These are phyloP conservation scores for Henricia sp. DNA, from an alignment of 53 echinoderm and acorn worm genomes.

Conservation along the genomic window DNA sequence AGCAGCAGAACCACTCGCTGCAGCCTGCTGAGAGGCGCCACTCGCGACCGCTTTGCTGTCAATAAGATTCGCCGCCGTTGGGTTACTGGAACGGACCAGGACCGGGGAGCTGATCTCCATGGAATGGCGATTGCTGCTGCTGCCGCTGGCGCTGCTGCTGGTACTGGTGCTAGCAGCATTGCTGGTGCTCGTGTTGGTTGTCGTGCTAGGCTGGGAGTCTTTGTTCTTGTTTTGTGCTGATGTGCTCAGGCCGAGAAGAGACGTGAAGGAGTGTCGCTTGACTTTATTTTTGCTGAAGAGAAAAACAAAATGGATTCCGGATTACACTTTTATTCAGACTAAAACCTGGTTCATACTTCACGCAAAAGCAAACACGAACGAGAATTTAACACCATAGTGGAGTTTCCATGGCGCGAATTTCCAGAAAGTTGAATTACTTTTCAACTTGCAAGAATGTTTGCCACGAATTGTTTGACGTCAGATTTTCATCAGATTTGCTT, in stretches of 20 bases:
- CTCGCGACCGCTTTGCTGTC: slow-evolving; percentile 52
- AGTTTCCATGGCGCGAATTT: too few relatives aligned
- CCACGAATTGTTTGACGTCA: too few relatives aligned
- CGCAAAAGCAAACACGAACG: too few relatives aligned
- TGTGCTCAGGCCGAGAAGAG: slow-evolving; percentile 64
- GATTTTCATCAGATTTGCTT: too few relatives aligned
- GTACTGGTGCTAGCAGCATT: not conserved
- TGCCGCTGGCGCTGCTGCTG: slow-evolving; percentile 44
- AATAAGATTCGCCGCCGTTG: slow-evolving; percentile 86
- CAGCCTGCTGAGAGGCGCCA: slow-evolving; percentile 34
- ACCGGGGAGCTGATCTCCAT: slow-evolving; percentile 98
- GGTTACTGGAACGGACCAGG: slow-evolving; percentile 89
- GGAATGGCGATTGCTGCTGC: slow-evolving; percentile 75
- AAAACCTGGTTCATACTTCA: too few relatives aligned
- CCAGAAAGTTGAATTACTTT: too few relatives aligned
- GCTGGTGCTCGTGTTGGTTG: not conserved
- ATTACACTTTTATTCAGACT: not conserved
- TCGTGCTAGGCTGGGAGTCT: slow-evolving; percentile 63
- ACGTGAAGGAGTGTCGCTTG: slow-evolving; percentile 91
- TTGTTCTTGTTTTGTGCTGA: slow-evolving; percentile 70
- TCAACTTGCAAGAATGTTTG: too few relatives aligned
- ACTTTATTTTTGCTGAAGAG: slow-evolving; percentile 82
- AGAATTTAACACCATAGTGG: too few relatives aligned
- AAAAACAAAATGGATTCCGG: not conserved
- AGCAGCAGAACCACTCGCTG: slow-evolving; percentile 21